Percentiles rank a stretch among this genome's conserved stretches.
phyloP scores from a whole-genome alignment of 2,888 invertebrate genomes.

The Pomacea canaliculata region DNA sequence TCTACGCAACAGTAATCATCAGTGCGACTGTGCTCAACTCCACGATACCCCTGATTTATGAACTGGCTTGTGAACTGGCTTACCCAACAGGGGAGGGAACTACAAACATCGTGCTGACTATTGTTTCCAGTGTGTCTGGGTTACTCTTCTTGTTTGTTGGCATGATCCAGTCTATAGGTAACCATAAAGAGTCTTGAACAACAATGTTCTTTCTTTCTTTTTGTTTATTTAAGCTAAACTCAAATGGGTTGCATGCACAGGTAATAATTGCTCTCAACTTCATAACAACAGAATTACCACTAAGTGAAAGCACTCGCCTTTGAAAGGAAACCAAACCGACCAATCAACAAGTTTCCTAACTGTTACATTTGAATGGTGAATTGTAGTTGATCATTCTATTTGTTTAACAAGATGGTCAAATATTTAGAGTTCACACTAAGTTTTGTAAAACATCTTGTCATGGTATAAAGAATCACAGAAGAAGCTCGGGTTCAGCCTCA shows the following conservation, averaged over 20 bases:
- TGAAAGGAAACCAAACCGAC: too few relatives aligned
- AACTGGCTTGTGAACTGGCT: constrained; percentile 53
- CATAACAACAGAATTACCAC: too few relatives aligned
- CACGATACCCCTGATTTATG: constrained; percentile 50
- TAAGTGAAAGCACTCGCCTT: too few relatives aligned
- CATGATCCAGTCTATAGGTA: constrained; percentile 49
- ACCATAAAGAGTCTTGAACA: background rate
- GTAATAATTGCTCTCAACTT: too few relatives aligned
- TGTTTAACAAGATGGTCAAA: too few relatives aligned
- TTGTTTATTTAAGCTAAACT: background rate
- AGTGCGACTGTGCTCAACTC: constrained; percentile 45
- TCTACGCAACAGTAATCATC: constrained; percentile 46
- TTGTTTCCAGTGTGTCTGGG: constrained; percentile 48
- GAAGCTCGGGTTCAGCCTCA: background rate
- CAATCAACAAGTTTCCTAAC: too few relatives aligned
- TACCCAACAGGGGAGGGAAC: constrained; percentile 58
- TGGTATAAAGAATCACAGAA: too few relatives aligned
- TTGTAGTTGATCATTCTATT: too few relatives aligned
- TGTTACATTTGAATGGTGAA: too few relatives aligned
- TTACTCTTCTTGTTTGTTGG: constrained; percentile 50
- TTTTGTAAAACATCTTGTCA: too few relatives aligned
- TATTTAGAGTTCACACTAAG: too few relatives aligned
- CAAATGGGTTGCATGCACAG: too few relatives aligned
- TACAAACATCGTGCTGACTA: constrained; percentile 53
- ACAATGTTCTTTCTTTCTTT: background rate